phyloP scores from a whole-genome alignment of 1,140 invertebrate species.

The Aphelenchoides fujianensis region DNA sequence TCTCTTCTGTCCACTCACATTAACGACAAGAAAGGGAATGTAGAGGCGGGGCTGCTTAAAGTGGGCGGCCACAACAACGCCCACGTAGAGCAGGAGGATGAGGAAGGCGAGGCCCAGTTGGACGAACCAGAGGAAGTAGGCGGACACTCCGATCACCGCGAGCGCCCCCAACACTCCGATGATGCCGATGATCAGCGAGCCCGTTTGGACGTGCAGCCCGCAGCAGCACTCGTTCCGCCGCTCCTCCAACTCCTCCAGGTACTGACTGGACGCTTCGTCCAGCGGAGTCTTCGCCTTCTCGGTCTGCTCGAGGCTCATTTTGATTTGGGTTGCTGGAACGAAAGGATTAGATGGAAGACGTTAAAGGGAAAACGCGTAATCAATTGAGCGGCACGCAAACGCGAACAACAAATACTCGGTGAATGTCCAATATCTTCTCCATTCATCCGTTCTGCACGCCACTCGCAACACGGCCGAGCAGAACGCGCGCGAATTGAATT shows the following conservation, averaged over 20 bases:
- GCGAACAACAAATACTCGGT: no score
- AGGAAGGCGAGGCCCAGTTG: not conserved
- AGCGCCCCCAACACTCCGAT: not conserved
- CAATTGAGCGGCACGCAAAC: no score
- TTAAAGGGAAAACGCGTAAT: no score
- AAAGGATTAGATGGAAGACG: no score
- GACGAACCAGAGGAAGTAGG: conserved; percentile 11
- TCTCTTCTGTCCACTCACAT: conserved; percentile 3
- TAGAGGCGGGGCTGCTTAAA: conserved; percentile 7
- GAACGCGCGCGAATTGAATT: no score
- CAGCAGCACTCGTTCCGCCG: conserved; percentile 10
- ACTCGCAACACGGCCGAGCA: no score
- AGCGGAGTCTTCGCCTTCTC: not conserved
- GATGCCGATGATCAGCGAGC: conserved; percentile 6
- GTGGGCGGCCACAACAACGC: not conserved
- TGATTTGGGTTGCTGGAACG: no score
- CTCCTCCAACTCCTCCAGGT: conserved; percentile 14
- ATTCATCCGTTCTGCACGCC: no score
- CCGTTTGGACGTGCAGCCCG: conserved; percentile 12
- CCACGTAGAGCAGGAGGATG: conserved; percentile 4
- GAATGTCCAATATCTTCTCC: no score
- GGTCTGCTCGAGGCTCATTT: not conserved
- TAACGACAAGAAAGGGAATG: conserved; percentile 13
- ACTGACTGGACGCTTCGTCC: not conserved
- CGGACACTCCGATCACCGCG: not conserved